phyloP scores from a whole-genome alignment of 2,113 vertebrate species.

The Lophura nycthemera region DNA sequence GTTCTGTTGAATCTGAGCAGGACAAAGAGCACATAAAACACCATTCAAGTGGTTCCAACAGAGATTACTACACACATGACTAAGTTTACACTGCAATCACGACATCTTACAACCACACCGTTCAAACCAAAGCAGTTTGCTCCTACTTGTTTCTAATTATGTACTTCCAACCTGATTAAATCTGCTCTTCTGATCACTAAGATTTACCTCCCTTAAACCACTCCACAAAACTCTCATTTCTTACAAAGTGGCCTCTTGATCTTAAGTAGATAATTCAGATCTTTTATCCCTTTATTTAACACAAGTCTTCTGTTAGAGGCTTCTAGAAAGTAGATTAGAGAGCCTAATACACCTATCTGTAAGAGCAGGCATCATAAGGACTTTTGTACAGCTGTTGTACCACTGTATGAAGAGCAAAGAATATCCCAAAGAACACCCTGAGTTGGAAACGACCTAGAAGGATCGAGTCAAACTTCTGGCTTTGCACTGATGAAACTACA shows the following conservation, averaged over 20 bases:
- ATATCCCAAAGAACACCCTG: background rate
- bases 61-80: background rate
- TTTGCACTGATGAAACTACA: background rate
- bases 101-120: background rate
- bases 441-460: background rate
- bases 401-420: background rate
- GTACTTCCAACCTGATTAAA: background rate
- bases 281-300: background rate
- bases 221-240: background rate
- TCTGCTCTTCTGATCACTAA: background rate
- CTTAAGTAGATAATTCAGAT: background rate
- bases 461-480: background rate
- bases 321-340: background rate
- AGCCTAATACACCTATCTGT: background rate
- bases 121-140: background rate
- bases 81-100: background rate
- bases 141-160: background rate
- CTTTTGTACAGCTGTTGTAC: background rate
- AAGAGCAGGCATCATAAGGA: background rate
- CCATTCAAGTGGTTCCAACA: background rate
- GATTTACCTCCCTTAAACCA: background rate
- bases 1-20: slow-evolving; percentile 70
- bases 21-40: background rate
- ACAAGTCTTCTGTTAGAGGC: background rate
- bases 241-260: background rate